Conservation (phyloP, 2,113 vertebrate species). For the Formicarius rufipectus region DNA sequence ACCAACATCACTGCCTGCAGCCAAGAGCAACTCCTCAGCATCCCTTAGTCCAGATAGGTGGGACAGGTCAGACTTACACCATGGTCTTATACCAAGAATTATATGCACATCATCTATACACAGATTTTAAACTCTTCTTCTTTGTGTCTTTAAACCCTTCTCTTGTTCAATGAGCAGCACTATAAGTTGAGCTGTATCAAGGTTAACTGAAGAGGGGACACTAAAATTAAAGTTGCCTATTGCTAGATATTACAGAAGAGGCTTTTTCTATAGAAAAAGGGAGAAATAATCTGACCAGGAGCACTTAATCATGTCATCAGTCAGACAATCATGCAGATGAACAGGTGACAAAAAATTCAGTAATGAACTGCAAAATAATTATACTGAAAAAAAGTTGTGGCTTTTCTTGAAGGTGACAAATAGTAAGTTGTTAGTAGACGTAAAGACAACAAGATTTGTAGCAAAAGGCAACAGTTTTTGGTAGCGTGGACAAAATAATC, state of each 20-base stretch:
- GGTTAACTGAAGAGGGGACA: background rate
- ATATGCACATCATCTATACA: background rate
- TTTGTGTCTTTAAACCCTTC: too few species aligned
- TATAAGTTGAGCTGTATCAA: background rate
- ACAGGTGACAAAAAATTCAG: background rate
- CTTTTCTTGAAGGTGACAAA: background rate
- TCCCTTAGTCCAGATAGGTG: background rate
- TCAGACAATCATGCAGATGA: background rate
- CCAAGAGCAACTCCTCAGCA: background rate
- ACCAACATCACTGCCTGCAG: background rate
- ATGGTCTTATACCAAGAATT: background rate
- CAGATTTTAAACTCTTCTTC: background rate
- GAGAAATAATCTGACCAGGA: background rate
- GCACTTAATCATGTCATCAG: background rate
- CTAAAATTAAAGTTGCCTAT: background rate
- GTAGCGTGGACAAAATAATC: background rate
- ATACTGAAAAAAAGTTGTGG: background rate
- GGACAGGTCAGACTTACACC: background rate
- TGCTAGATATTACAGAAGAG: background rate
- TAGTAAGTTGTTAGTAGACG: background rate
- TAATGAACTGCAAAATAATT: background rate
- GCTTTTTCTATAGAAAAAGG: background rate
- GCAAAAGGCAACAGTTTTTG: background rate
- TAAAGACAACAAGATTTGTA: background rate
- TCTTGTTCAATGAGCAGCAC: background rate